Base-by-base conservation (phyloP, 2,888 invertebrate species). In the Holacanthella duospinosa region DNA sequence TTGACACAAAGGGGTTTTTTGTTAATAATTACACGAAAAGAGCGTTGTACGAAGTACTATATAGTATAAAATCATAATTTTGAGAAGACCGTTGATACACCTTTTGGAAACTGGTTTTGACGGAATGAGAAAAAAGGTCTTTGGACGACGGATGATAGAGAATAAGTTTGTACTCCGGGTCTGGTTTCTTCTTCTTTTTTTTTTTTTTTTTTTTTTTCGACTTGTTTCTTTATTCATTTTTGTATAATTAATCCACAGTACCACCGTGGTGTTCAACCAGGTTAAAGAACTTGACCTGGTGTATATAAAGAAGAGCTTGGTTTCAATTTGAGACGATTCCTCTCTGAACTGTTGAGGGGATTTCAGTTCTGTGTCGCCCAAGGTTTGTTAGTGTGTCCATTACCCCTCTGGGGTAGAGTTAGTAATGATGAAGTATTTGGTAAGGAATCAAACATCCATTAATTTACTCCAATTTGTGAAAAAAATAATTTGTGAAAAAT, bases 341-440 rank as follows among this genome's bases (percentile, higher is more conserved):
- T 71, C 71, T 67, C 68, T 67, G 65, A 69, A 59, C 70, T 60
- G 63, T 68, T 68, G 70, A 70, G 70, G 70, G 71, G 71, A 68
- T 69, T 71, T 70, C 29, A 29, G 65, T 66, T 63, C 63, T 48
- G 61, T 53, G 61, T 56, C 19, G 4, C 48, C 9, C 16, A 4
- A 21, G 48, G 6, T 48, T 9, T 21, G 48, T 48, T 21, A 4
- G 48, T 48, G 48, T n/a, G 12, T 48, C 48, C 60, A 63, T 67
- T 63, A 56, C 69, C 71, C 71, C 59, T 62, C 59, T 58, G 65
- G 71, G 71, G 68, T 63, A 59, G 63, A 64, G 60, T 63, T 65
- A 66, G 68, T 56, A 66, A 71, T 69, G 68, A 70, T 70, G 65
- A 72, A 72, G 64, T 70, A 72, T 72, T 62, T 72, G 71, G 71